phyloP scores from a whole-genome alignment of 2,797 vertebrate species.

The Chelonia mydas region DNA sequence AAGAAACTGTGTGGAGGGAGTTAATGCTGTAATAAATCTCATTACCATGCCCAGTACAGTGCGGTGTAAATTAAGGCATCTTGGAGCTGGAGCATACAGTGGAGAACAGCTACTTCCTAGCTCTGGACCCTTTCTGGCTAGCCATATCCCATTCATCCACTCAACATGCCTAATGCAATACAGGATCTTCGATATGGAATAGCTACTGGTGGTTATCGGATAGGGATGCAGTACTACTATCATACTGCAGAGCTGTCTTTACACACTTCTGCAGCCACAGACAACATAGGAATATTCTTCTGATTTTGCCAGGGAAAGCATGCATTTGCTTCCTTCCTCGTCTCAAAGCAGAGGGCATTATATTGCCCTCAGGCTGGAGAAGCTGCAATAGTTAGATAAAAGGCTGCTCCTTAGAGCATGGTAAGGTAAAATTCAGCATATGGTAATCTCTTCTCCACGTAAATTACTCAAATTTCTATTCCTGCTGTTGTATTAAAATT shows the following conservation, averaged over 20 bases:
- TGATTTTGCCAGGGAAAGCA: neutral
- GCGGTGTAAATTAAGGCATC: accelerated
- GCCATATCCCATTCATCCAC: neutral
- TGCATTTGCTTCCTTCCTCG: neutral
- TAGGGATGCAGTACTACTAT: neutral
- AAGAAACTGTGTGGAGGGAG: accelerated
- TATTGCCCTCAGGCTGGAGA: neutral
- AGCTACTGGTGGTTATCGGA: accelerated
- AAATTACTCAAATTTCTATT: neutral
- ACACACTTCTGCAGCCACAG: neutral
- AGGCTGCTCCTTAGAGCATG: accelerated
- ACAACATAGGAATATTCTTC: neutral
- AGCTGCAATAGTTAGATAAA: neutral
- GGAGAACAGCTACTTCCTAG: neutral
- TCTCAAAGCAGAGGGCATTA: neutral
- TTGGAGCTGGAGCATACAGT: neutral
- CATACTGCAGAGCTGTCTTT: neutral
- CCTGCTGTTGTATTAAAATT: neutral
- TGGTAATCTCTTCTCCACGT: neutral
- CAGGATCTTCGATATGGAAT: neutral
- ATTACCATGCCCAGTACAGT: neutral
- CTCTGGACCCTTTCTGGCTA: neutral
- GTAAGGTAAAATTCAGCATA: neutral
- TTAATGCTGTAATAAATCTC: neutral
- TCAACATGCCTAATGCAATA: neutral